Evolutionary conservation across 1,140 invertebrate species (phyloP).

Genomic region (Zaprionus davidi): DNA sequence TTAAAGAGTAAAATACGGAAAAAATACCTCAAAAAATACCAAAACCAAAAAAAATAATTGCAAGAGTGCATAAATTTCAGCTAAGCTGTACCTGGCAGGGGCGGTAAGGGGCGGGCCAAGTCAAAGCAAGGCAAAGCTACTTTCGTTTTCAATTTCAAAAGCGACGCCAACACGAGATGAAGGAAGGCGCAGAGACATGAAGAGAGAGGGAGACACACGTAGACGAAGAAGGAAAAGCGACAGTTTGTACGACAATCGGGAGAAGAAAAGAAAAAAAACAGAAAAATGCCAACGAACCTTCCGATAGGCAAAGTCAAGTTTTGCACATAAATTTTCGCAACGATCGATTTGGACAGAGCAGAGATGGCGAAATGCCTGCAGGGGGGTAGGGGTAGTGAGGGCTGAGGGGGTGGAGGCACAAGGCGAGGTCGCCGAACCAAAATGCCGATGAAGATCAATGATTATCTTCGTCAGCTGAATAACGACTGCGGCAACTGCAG

Average conservation of each 20-base stretch:
- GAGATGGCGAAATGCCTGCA: constrained; percentile 13
- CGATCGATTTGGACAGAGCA: constrained; percentile 35
- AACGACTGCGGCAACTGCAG: constrained; percentile 22
- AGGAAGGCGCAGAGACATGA: constrained; percentile 18
- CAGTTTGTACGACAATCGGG: constrained; percentile 20
- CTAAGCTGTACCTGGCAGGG: constrained; percentile 5
- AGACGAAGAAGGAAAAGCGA: constrained; percentile 64
- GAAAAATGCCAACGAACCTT: constrained; percentile 78
- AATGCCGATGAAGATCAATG: constrained; percentile 80
- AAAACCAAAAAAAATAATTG: constrained; percentile 63
- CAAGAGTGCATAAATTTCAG: constrained; percentile 76
- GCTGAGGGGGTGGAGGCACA: background rate
- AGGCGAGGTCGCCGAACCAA: constrained; percentile 26
- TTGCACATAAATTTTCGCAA: constrained; percentile 76
- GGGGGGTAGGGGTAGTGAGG: background rate
- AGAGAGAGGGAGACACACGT: background rate
- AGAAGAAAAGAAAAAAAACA: background rate
- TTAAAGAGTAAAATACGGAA: background rate
- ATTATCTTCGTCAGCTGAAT: constrained; percentile 72
- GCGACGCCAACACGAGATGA: constrained; percentile 17
- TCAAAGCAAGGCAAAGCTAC: constrained; percentile 54
- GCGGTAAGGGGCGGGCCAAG: constrained; percentile 13
- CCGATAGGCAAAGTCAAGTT: constrained; percentile 75
- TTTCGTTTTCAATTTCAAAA: constrained; percentile 80
- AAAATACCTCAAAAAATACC: constrained; percentile 31